Evolutionary conservation across 2,888 invertebrate genomes (phyloP), one percentile per base, ranked within the genome.

Genomic region (Nomada fabriciana): DNA sequence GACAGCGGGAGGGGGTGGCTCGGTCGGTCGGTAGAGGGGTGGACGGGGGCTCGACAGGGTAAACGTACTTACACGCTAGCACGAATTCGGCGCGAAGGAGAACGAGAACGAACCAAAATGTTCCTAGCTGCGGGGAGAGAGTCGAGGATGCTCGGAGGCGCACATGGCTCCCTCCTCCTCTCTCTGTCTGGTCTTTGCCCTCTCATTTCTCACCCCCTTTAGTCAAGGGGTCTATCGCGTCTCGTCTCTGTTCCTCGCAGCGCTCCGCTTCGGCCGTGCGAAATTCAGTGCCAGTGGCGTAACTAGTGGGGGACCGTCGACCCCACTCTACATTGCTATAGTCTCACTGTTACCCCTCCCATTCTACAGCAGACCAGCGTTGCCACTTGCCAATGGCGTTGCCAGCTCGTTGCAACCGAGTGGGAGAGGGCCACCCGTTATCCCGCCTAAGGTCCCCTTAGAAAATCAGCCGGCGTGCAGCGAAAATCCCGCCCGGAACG

Each of bases 371-470:
- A 78, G 64, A 65, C 81, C 86, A 76, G 74, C 84, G 84, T 89
- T 86, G 86, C 88, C 83, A 77, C 82, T 89, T 87, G 83, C 88
- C 89, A 88, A 88, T 89, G 82, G 89, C 88, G 88, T 86, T 89
- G 84, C 81, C 89, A 78, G 86, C 60, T 83, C 76, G 83, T 69
- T 82, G 87, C 78, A 85, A 73, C 72, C 52, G 86, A 86, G 82
- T 79, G 89, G 80, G 80, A 84, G 87, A 76, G 52, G n/a, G 52
- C 52, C 55, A 13, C 23, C 42, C 36, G 82, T 82, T 85, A 84
- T 76, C 84, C 77, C 80, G 73, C 87, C 83, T 87, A 81, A 89
- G 87, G 75, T 86, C 78, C 80, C 71, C 74, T 80, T 80, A 60
- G 88, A 85, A 87, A 87, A 82, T 86, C 82, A 77, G 63, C 68